phyloP scores from a whole-genome alignment of 2,797 vertebrate genomes.

The Triplophysa bombifrons region DNA sequence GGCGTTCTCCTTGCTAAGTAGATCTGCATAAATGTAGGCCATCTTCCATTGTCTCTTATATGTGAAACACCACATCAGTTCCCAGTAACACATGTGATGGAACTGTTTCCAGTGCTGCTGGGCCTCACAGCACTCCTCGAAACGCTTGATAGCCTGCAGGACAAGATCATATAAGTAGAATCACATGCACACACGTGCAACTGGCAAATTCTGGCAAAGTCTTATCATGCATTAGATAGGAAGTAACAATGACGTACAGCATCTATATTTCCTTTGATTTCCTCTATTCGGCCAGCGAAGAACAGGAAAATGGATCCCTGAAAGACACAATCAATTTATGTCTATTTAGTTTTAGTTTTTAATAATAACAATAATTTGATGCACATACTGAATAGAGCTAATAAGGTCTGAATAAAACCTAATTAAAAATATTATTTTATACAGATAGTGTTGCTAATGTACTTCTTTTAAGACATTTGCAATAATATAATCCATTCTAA shows the following conservation, averaged over 20 bases:
- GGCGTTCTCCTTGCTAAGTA: slow-evolving; percentile 94
- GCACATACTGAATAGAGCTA: too few species aligned
- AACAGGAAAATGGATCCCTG: slow-evolving; percentile 99
- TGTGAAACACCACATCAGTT: slow-evolving; percentile 99
- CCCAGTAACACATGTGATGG: slow-evolving; percentile 99
- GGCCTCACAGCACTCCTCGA: slow-evolving; percentile 94
- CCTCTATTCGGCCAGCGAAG: slow-evolving; percentile 96
- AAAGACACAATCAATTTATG: slow-evolving; percentile 52
- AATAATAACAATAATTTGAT: too few species aligned
- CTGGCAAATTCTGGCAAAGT: not conserved
- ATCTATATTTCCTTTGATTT: slow-evolving; percentile 95
- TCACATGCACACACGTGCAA: not conserved
- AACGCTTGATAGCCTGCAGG: slow-evolving; percentile 84
- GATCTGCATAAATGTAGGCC: slow-evolving; percentile 97
- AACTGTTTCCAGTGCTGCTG: slow-evolving; percentile 99
- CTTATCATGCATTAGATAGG: not conserved
- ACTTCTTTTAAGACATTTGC: too few species aligned
- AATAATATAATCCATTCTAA: too few species aligned
- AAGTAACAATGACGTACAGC: slow-evolving; percentile 76
- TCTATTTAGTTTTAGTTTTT: not conserved
- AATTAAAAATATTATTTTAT: too few species aligned
- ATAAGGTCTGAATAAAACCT: too few species aligned
- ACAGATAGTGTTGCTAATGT: too few species aligned
- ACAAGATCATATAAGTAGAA: not conserved
- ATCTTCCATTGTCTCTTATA: slow-evolving; percentile 98